These are phyloP conservation scores for Acleris holmiana DNA, from an alignment of 2,888 invertebrate species.

Conservation along the genomic window DNA sequence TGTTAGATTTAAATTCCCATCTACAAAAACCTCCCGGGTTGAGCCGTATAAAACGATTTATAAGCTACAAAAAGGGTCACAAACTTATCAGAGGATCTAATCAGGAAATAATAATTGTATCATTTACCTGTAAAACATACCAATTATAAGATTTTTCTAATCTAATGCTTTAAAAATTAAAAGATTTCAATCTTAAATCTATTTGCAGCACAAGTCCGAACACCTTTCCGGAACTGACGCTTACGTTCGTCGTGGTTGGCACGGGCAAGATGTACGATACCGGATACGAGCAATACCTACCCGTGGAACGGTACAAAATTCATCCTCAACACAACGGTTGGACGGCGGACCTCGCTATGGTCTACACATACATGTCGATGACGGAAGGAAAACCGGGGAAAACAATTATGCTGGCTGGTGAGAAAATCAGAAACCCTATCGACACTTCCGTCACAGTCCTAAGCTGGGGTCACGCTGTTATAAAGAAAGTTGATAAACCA, in stretches of 20 bases:
- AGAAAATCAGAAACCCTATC: slow-evolving; percentile 48
- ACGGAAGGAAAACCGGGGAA: slow-evolving; percentile 61
- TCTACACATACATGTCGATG: slow-evolving; percentile 65
- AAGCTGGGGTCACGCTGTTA: slow-evolving; percentile 57
- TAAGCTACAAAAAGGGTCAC: no score
- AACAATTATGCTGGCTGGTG: slow-evolving; percentile 53
- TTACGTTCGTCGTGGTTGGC: slow-evolving; percentile 66
- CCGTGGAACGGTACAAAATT: slow-evolving; percentile 61
- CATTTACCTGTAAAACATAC: no score
- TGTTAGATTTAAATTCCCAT: no score
- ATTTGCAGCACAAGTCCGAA: slow-evolving; percentile 40
- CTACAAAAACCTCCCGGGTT: no score
- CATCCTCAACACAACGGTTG: slow-evolving; percentile 59
- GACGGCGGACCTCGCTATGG: slow-evolving; percentile 62
- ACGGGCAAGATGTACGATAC: slow-evolving; percentile 62
- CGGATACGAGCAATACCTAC: slow-evolving; percentile 67
- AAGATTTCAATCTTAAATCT: no score
- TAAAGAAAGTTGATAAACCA: not conserved
- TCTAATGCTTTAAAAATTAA: no score
- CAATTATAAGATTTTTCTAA: no score
- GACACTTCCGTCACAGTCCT: slow-evolving; percentile 59
- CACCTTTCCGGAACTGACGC: slow-evolving; percentile 55
- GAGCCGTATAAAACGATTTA: no score
- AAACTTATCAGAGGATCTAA: no score
- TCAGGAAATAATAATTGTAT: no score